Evolutionary conservation across 2,113 vertebrate species (phyloP), one percentile per base, ranked within the genome.

Genomic region (Corydoras maculifer): DNA sequence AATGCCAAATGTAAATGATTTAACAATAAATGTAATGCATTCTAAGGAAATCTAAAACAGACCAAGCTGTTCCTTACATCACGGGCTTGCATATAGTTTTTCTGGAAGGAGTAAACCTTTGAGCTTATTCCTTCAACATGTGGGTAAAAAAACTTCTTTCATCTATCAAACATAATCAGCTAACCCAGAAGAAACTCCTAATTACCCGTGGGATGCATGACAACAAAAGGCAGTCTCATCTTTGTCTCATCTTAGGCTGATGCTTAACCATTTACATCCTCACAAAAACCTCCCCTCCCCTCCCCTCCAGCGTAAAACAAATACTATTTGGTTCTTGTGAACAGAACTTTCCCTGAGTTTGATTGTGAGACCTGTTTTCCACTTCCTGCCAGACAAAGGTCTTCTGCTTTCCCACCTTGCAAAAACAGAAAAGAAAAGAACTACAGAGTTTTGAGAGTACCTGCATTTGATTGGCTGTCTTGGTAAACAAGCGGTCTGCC

Each of bases 171-270:
- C 35, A 68, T 62, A 72, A 74, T 61, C 51, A 31, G 54, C 51
- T 53, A 72, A 70, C 50, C 58, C 53, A 11, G 35, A 53, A 75
- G 32, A 68, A 68, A 60, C 65, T 64, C 59, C 51, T 50, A 75
- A 80, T 51, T 78, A 73, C 62, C 32, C 25, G 32, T 18, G 11
- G 61, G 30, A 75, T 62, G 58, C 35, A 65, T 18, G 43, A 59
- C 49, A 69, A 77, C 10, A 49, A 74, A 75, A 57, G 50, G 32
- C 25, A 54, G 29, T 66, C 60, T 75, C 59, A 63, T 72, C 58
- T 61, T 30, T 32, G 29, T 59, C 35, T 43, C 35, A 43, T 43
- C 35, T 43, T 43, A 43, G 35, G 35, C 35, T 43, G 10, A 62
- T 48, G 62, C 53, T 66, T 25, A 65, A 30, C 31, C 25, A 32